Evolutionary conservation across 1,140 invertebrate genomes (phyloP).

Genomic region (Platyscapa corneri): DNA sequence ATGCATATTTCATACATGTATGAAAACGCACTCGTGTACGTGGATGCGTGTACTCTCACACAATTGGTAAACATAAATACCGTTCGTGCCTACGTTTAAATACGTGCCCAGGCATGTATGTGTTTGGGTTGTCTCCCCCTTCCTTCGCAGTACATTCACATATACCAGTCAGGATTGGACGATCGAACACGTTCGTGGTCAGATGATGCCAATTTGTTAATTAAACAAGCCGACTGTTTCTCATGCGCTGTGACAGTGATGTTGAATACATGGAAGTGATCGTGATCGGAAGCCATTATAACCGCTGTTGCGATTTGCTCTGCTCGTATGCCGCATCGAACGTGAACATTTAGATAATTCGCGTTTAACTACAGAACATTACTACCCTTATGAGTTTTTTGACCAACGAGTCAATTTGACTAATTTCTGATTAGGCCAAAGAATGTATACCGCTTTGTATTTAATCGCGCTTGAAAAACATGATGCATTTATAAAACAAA

Average conservation of each 20-base stretch:
- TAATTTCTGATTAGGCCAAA: background rate
- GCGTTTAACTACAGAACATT: background rate
- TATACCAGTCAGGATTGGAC: background rate
- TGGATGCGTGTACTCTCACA: background rate
- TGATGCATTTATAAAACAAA: too few species aligned
- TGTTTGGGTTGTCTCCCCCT: background rate
- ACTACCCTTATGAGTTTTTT: background rate
- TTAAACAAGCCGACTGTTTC: conserved; percentile 48
- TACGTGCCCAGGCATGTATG: background rate
- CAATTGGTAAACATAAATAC: too few species aligned
- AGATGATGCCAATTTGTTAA: conserved; percentile 58
- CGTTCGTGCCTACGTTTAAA: too few species aligned
- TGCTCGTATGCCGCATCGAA: background rate
- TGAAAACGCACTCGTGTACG: too few species aligned
- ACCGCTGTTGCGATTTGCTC: conserved; percentile 13
- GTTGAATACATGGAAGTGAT: background rate
- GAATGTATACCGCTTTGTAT: background rate
- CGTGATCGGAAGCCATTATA: conserved; percentile 25
- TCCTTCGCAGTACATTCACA: background rate
- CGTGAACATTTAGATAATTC: background rate
- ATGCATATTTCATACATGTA: background rate
- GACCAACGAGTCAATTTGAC: background rate
- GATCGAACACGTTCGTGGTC: conserved; percentile 41
- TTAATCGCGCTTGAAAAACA: background rate
- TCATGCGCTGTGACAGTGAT: background rate